phyloP scores from a whole-genome alignment of 2,113 vertebrate genomes.

The Odontophorus gujanensis region DNA sequence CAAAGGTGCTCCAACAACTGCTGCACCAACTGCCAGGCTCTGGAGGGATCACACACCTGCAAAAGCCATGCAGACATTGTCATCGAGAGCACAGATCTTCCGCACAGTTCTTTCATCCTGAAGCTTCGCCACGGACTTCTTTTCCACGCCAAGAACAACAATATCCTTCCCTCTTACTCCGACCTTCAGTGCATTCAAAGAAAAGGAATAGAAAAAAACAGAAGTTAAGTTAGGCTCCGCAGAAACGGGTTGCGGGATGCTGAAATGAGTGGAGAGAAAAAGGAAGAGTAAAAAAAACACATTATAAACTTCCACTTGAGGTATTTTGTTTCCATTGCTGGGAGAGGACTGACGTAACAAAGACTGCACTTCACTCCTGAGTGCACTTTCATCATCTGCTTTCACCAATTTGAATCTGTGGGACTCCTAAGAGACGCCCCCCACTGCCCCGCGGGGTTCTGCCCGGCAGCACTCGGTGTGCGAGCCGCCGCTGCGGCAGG shows the following conservation, averaged over 20 bases:
- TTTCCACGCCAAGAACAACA: constrained; percentile 89
- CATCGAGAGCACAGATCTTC: constrained; percentile 89
- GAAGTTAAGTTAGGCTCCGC: neutral
- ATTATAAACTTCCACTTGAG: too few species aligned
- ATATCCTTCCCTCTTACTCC: constrained; percentile 87
- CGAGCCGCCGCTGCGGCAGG: neutral
- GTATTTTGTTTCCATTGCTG: too few species aligned
- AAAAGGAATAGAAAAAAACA: neutral
- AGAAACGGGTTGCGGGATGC: neutral
- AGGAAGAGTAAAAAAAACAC: too few species aligned
- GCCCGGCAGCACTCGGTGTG: too few species aligned
- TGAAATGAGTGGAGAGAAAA: neutral
- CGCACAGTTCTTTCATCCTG: constrained; percentile 89
- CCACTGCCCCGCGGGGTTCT: neutral
- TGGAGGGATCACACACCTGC: constrained; percentile 72
- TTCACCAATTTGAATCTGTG: neutral
- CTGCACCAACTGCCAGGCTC: neutral
- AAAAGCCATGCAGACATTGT: constrained; percentile 91
- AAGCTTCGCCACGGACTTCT: constrained; percentile 89
- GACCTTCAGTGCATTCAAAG: constrained; percentile 71
- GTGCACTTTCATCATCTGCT: neutral
- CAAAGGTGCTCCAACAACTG: rapidly evolving
- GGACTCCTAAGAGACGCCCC: neutral
- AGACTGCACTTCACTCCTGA: neutral
- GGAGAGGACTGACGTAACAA: neutral